Evolutionary conservation across 2,113 vertebrate genomes (phyloP), one percentile per base, ranked within the genome.

Genomic region (Malaclemys terrapin): DNA sequence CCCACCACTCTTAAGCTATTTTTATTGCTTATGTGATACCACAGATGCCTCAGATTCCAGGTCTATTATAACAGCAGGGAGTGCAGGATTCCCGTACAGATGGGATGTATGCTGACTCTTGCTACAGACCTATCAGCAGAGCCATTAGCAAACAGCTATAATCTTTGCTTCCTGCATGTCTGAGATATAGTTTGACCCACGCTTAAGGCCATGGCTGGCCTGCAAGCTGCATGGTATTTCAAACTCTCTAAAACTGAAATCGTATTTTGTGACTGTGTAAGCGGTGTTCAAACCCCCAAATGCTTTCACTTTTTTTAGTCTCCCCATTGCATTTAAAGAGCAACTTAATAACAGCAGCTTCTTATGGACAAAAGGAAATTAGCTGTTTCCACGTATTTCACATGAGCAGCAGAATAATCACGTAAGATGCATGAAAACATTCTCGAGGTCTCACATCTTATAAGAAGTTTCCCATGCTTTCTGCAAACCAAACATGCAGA

Each of bases 11-110:
- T 65, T 50, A 50, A 93, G 82, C 89, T 13, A 57, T 84, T 45
- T 62, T 76, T 29, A 29, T 84, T 50, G 82, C 29, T 80, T 25
- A 50, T 4, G 4, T 0, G 0, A 76, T 35, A 50, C 24, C 1
- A 1, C 2, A 12, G 3, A 4, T 4, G 35, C 19, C 65, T 72
- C 65, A 38, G n/a, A 72, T 72, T 38, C 65, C n/a, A 38, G 35
- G 17, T 38, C n/a, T 72, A 38, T 22, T 5, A 35, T 2, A 72
- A 38, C n/a, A 72, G n/a, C 65, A 22, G 19, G 31, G 25, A 38
- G 19, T 22, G 49, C 38, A 29, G 17, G 53, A 10, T 27, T 54
- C 22, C n/a, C 53, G 52, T 24, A 5, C 25, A 29, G 75, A 53
- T 19, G 62, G 62, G 62, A n/a, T 5, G 35, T 69, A n/a, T n/a